Conservation (phyloP, 2,797 vertebrate genomes). For the Anguilla marmorata region DNA sequence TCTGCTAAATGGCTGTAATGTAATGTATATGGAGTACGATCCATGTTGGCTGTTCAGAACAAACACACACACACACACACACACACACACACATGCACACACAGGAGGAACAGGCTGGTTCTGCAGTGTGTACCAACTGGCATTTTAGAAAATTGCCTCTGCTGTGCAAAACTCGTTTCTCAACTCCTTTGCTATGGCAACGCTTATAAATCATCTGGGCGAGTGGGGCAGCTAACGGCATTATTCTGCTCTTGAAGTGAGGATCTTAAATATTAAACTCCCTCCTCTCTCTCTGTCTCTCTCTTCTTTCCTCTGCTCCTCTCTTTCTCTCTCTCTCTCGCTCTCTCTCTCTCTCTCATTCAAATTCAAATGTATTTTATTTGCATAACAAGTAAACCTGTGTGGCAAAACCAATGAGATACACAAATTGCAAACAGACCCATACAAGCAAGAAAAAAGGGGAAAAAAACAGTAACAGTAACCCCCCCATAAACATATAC, state of each 20-base stretch:
- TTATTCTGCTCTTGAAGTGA: background rate
- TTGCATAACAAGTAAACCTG: too few species aligned
- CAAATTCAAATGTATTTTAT: too few species aligned
- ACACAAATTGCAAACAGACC: too few species aligned
- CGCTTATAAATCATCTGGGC: background rate
- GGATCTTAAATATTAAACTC: background rate
- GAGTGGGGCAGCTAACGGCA: background rate
- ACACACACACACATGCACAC: too few species aligned
- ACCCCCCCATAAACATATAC: too few species aligned
- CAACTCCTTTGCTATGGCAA: background rate
- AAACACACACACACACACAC: too few species aligned
- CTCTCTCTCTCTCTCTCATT: background rate
- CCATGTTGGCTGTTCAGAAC: too few species aligned
- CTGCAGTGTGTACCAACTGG: background rate
- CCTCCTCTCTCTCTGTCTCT: background rate
- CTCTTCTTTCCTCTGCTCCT: background rate
- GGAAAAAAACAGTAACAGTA: too few species aligned
- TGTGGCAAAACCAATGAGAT: too few species aligned
- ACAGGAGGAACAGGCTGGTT: background rate
- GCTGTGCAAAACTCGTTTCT: background rate
- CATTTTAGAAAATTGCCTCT: background rate
- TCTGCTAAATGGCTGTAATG: too few species aligned
- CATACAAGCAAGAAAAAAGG: too few species aligned
- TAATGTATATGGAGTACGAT: too few species aligned
- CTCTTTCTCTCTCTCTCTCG: background rate